Evolutionary conservation across 1,140 invertebrate species (phyloP), one percentile per base, ranked within the genome.

Genomic region (Dryas iulia): DNA sequence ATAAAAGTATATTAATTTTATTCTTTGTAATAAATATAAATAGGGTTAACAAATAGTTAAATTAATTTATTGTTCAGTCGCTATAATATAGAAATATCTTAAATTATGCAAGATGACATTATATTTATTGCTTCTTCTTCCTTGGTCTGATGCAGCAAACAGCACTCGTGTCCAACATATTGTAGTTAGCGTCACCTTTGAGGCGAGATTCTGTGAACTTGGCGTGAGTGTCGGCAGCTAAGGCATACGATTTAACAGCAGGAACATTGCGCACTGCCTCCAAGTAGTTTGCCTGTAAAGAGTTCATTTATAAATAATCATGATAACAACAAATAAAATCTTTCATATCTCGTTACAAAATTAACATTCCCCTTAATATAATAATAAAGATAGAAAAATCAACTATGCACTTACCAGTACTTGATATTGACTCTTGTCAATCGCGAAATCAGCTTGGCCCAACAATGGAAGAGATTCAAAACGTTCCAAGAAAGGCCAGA

Each of bases 401-500:
- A 66, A 79, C n/a, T n/a, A n/a, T n/a, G n/a, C n/a, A n/a, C 85
- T 83, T 70, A 91, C 89, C 81, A 91, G 60, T 58, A 59, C 30
- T 53, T 68, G 74, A 79, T 89, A 91, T 71, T 89, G 90, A 33
- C 78, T 63, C 64, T 83, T 81, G 24, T 89, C 92, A 69, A 93
- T 83, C 24, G 91, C 79, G 89, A 93, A 95, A 30, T 94, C 92
- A 54, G 93, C 85, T 23, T 94, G 94, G 18, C 92, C 92, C 54
- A 95, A 73, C 8, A 95, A 73, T 64, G 92, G 93, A 14, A 95
- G 82, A 35, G 94, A 85, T 76, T 94, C 93, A 31, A 95, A 92
- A 64, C 96, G 92, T 82, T 97, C 96, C 76, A 96, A 95, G 95
- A 96, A 97, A 12, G 97, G 96, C 96, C 96, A 97, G 59, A 97